Percentiles rank a stretch among this genome's conserved stretches.
phyloP scores from a whole-genome alignment of 2,888 invertebrate species.

The Andrena bicolor region DNA sequence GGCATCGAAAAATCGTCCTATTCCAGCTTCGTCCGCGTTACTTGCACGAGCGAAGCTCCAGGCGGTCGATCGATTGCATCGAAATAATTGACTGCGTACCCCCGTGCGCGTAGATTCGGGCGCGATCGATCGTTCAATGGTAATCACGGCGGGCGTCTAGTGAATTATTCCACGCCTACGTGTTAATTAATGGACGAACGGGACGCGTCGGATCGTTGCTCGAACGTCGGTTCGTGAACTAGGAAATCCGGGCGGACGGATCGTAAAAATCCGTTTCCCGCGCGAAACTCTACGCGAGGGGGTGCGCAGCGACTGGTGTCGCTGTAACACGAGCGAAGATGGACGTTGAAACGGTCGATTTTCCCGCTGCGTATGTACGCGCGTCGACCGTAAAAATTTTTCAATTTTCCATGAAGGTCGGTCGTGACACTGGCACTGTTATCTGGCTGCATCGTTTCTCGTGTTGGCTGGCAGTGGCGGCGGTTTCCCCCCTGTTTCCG shows the following conservation, averaged over 20 bases:
- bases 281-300: neutral
- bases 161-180: conserved; percentile 10
- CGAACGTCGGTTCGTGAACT: neutral
- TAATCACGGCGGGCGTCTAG: neutral
- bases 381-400: conserved; percentile 47
- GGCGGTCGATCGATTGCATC: neutral
- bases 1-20: conserved; percentile 24
- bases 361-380: conserved; percentile 50
- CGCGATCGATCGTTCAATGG: neutral
- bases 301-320: neutral
- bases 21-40: neutral
- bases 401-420: conserved; percentile 15
- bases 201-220: neutral
- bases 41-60: neutral
- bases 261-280: neutral
- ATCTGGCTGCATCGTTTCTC: conserved; percentile 10
- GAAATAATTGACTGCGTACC: conserved; percentile 31
- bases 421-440: conserved; percentile 16
- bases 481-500: neutral
- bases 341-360: conserved; percentile 43
- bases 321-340: neutral
- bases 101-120: neutral
- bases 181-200: conserved; percentile 13
- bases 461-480: conserved; percentile 30
- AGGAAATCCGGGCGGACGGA: neutral